A percentile compares a stretch with the other conserved stretches of the same genome.
Evolutionary conservation across 2,888 invertebrate species (phyloP).

Genomic region (Netelia virgata): DNA sequence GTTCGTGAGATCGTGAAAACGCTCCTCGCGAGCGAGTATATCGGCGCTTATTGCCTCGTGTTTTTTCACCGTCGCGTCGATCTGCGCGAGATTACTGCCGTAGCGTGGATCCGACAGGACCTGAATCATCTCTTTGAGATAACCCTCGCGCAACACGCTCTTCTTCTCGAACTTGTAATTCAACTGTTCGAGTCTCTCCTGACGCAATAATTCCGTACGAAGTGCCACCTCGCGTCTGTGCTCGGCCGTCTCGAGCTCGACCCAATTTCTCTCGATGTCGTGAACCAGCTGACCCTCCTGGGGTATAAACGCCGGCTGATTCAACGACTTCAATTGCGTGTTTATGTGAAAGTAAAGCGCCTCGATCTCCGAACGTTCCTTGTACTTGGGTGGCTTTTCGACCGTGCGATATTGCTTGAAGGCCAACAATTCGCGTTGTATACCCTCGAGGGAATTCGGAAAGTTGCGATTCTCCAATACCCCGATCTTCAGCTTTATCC

Average conservation of each 20-base stretch:
- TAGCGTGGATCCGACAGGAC: conserved; percentile 97
- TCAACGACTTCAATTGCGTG: conserved; percentile 97
- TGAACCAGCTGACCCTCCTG: conserved; percentile 96
- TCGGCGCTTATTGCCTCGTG: conserved; percentile 99
- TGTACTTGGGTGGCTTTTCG: conserved; percentile 99
- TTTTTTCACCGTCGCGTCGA: conserved; percentile 98
- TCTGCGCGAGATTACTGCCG: conserved; percentile 95
- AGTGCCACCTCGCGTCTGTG: conserved; percentile 97
- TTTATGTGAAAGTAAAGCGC: conserved; percentile 98
- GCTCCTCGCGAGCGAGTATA: conserved; percentile 96
- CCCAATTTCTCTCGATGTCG: conserved; percentile 98
- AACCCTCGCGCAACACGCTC: conserved; percentile 96
- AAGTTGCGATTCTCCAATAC: conserved; percentile 94
- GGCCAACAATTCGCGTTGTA: conserved; percentile 94
- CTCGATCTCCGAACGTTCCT: conserved; percentile 98
- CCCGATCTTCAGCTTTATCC: conserved; percentile 95
- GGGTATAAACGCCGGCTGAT: conserved; percentile 94
- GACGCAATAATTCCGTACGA: conserved; percentile 94
- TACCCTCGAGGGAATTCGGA: conserved; percentile 97
- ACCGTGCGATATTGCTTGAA: conserved; percentile 98
- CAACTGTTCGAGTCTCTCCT: conserved; percentile 96
- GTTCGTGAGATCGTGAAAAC: conserved; percentile 96
- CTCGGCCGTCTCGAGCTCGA: conserved; percentile 95
- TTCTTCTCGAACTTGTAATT: conserved; percentile 98
- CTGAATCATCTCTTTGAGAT: conserved; percentile 98